Conservation (phyloP, 1,140 invertebrate genomes). For the Lerema accius region DNA sequence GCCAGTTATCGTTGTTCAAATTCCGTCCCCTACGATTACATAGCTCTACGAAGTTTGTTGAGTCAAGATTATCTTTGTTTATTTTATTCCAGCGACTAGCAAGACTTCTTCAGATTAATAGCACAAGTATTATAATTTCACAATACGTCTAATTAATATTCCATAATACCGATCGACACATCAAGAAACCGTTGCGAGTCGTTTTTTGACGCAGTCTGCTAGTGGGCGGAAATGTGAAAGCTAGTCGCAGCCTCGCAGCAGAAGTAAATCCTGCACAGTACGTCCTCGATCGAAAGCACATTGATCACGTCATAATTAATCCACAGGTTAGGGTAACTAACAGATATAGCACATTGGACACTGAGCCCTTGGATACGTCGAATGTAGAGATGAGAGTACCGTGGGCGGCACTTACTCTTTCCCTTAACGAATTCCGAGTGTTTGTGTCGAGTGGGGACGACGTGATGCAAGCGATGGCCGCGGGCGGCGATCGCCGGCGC, state of each 20-base stretch:
- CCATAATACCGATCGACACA: constrained; percentile 30
- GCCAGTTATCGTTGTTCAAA: constrained; percentile 4
- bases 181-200: constrained; percentile 1
- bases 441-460: constrained; percentile 56
- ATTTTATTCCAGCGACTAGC: constrained; percentile 60
- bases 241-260: constrained; percentile 10
- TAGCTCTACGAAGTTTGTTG: constrained; percentile 49
- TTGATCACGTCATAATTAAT: constrained; percentile 11
- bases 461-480: constrained; percentile 56
- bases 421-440: constrained; percentile 79
- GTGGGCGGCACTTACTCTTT: constrained; percentile 75
- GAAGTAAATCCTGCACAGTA: constrained; percentile 20
- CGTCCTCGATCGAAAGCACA: neutral
- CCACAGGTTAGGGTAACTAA: neutral
- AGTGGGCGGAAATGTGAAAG: constrained; percentile 28
- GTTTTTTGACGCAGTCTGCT: constrained; percentile 21
- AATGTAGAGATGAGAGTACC: constrained; percentile 26
- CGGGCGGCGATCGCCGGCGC: constrained; percentile 53
- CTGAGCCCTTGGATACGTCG: neutral
- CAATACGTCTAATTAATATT: constrained; percentile 30
- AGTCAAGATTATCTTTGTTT: constrained; percentile 70
- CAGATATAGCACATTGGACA: neutral
- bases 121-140: constrained; percentile 38
- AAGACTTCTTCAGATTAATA: constrained; percentile 36
- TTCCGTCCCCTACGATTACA: neutral